phyloP scores from a whole-genome alignment of 2,888 invertebrate genomes.

The Tipula helvola region DNA sequence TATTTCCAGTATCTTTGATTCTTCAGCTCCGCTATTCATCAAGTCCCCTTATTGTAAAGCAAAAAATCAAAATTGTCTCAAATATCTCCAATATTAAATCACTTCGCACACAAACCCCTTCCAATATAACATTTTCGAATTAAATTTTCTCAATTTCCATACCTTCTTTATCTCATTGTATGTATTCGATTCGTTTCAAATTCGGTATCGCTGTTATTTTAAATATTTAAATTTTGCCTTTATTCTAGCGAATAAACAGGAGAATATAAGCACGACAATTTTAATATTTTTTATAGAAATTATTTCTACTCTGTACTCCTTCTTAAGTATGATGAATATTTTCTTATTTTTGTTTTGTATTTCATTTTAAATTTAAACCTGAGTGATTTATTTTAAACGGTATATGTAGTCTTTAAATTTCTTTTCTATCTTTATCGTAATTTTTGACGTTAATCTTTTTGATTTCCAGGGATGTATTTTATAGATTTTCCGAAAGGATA shows the following conservation, averaged over 20 bases:
- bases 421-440: not conserved
- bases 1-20: too few species aligned
- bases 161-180: not conserved
- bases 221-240: not conserved
- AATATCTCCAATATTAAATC: too few species aligned
- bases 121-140: too few species aligned
- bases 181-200: not conserved
- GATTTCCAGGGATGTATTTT: not conserved
- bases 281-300: not conserved
- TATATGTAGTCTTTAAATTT: not conserved
- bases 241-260: not conserved
- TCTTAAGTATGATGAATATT: not conserved
- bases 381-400: not conserved
- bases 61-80: too few species aligned
- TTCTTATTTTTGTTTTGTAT: not conserved
- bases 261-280: too few species aligned
- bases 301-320: not conserved
- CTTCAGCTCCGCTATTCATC: too few species aligned
- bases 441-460: not conserved
- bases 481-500: too few species aligned
- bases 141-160: too few species aligned
- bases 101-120: too few species aligned
- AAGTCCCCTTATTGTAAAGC: too few species aligned
- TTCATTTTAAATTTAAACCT: not conserved
- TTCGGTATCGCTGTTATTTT: not conserved